Conservation (phyloP, 2,797 vertebrate genomes). For the Okamejei kenojei region DNA sequence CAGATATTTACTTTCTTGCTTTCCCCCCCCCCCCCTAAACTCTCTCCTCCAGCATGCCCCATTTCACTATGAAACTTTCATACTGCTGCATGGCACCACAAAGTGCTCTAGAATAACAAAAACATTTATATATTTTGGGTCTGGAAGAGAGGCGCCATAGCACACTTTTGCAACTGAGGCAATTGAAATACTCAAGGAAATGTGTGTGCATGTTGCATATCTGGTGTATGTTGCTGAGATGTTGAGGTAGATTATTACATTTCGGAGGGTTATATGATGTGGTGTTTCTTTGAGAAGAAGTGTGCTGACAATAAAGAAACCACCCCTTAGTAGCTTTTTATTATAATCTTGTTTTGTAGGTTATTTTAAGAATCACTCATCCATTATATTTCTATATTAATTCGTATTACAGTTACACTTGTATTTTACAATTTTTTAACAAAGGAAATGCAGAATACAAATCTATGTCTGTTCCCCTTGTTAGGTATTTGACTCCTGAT, state of each 20-base stretch:
- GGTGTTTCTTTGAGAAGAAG: background rate
- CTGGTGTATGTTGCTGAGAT: background rate
- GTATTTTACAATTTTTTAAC: no score
- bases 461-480: background rate
- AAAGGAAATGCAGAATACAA: background rate
- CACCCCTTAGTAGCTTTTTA: background rate
- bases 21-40: no score
- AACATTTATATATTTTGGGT: no score
- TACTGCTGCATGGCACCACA: no score
- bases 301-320: background rate
- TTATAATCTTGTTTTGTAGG: background rate
- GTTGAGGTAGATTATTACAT: background rate
- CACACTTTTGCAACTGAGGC: background rate
- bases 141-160: background rate
- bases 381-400: background rate
- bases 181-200: background rate
- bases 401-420: background rate
- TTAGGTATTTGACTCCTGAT: background rate
- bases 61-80: no score
- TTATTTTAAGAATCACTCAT: background rate
- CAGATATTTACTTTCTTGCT: no score
- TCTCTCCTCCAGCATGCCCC: no score
- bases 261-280: background rate
- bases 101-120: no score
- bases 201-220: background rate